Conservation (phyloP, 2,888 invertebrate genomes). For the Boloria euphrosyne region DNA sequence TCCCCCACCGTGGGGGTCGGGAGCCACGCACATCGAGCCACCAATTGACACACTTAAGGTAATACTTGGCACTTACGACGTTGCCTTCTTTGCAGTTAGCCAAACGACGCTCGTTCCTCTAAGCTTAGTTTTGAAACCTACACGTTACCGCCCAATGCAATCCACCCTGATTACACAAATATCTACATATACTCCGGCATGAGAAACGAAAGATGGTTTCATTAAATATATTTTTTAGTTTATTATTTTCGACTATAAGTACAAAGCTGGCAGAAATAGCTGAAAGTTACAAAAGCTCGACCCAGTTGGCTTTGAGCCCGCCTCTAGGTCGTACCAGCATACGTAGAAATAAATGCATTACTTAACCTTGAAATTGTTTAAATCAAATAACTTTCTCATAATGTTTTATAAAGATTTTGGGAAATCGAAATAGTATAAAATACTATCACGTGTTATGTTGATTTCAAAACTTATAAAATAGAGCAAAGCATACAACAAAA, state of each 20-base stretch:
- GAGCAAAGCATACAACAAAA: constrained; percentile 19
- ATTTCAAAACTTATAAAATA: neutral
- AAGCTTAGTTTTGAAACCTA: constrained; percentile 35
- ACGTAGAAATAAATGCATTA: constrained; percentile 54
- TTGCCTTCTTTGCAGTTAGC: constrained; percentile 57
- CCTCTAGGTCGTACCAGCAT: constrained; percentile 57
- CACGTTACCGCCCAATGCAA: constrained; percentile 28
- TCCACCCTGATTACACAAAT: constrained; percentile 33
- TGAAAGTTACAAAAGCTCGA: constrained; percentile 76
- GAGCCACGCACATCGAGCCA: constrained; percentile 78
- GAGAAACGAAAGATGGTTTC: constrained; percentile 24
- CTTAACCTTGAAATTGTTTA: constrained; percentile 55
- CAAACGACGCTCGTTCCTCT: constrained; percentile 39
- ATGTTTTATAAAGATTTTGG: neutral
- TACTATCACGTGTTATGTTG: neutral
- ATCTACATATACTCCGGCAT: constrained; percentile 16
- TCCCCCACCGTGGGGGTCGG: constrained; percentile 59
- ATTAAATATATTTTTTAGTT: constrained; percentile 40
- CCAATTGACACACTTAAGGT: constrained; percentile 82
- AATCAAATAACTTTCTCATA: constrained; percentile 24
- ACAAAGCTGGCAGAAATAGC: constrained; percentile 59
- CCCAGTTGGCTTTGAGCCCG: constrained; percentile 77
- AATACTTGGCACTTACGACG: constrained; percentile 75
- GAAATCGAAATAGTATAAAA: neutral
- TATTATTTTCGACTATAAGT: constrained; percentile 45